Base-by-base conservation (phyloP, 1,140 invertebrate genomes). In the Delia radicum region DNA sequence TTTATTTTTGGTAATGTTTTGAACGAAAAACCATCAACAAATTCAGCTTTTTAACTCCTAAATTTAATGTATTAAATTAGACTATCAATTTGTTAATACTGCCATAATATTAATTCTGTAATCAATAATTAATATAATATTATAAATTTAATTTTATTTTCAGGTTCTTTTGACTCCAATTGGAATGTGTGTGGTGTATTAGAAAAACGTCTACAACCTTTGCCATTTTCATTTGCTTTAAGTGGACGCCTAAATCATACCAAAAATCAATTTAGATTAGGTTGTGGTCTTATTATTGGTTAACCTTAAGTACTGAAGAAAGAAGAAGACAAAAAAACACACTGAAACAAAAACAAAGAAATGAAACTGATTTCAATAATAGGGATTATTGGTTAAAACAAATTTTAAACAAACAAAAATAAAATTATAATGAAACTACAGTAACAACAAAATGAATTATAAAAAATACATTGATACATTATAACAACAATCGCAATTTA, bases 121-220 rank as follows among this genome's bases (percentile, higher is more conserved):
- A n/a, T 37, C 13, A 37, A 37, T 3, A 37, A 37, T 37, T 37
- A 3, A 2, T n/a, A n/a, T n/a, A n/a, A n/a, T n/a, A n/a, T 37
- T 37, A 37, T 37, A 33, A 33, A 33, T 33, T 33, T 12, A 10
- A 10, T 55, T 8, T 8, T 55, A 21, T 80, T 89, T 90, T 26
- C 85, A 95, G 95, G 95, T 81, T 93, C 94, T 84, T 88, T 97
- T 48, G 98, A 99, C 87, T 95, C 95, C 67, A 99, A 98, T 87
- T 98, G 96, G 96, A 96, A 92, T 75, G 93, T 99, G 37, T 95
- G 94, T 74, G 97, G 94, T 1, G 94, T 97, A 1, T 87, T 99
- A 78, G 98, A 99, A 87, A 98, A 99, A 89, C 94, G 96, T 88
- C 87, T 98, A 46, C 90, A 93, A 79, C 95, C 95, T 26, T 88